These are phyloP conservation scores for Noctilio leporinus DNA, from an alignment of 2,113 vertebrate genomes.

Conservation along the genomic window DNA sequence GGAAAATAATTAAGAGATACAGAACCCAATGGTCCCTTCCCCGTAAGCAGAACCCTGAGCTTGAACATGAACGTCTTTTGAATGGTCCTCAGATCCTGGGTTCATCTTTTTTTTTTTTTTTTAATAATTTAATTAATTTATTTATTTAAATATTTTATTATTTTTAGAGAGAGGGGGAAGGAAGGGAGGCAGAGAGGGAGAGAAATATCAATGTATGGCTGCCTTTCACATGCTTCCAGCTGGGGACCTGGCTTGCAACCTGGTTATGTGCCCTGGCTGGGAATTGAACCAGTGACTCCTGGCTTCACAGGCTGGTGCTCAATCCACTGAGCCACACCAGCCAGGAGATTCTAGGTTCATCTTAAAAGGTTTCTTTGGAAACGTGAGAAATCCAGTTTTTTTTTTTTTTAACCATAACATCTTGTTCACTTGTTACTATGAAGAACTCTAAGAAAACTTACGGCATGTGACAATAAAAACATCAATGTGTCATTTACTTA, in stretches of 20 bases:
- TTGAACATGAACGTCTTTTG: not conserved
- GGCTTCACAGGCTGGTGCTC: too few relatives aligned
- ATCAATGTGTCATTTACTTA: not conserved
- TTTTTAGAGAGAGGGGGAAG: too few relatives aligned
- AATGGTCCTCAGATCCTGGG: not conserved
- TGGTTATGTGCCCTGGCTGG: too few relatives aligned
- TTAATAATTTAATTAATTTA: too few relatives aligned
- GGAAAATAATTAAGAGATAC: not conserved
- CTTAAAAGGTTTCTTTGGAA: not conserved
- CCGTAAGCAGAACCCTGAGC: not conserved
- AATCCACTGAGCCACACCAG: too few relatives aligned
- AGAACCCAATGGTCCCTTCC: not conserved
- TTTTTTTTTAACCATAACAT: too few relatives aligned
- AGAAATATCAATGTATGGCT: too few relatives aligned
- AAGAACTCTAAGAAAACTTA: not conserved
- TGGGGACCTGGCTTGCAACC: too few relatives aligned
- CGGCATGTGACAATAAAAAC: not conserved
- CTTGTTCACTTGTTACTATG: not conserved
- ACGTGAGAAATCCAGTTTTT: not conserved
- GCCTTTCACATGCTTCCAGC: too few relatives aligned
- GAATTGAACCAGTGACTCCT: too few relatives aligned
- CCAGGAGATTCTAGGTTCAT: not conserved
- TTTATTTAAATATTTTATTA: too few relatives aligned
- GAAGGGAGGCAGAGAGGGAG: too few relatives aligned
- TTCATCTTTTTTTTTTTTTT: not conserved